Percentiles rank a stretch among this genome's conserved stretches.
phyloP scores from a whole-genome alignment of 2,113 vertebrate species.

The Vulpes vulpes region DNA sequence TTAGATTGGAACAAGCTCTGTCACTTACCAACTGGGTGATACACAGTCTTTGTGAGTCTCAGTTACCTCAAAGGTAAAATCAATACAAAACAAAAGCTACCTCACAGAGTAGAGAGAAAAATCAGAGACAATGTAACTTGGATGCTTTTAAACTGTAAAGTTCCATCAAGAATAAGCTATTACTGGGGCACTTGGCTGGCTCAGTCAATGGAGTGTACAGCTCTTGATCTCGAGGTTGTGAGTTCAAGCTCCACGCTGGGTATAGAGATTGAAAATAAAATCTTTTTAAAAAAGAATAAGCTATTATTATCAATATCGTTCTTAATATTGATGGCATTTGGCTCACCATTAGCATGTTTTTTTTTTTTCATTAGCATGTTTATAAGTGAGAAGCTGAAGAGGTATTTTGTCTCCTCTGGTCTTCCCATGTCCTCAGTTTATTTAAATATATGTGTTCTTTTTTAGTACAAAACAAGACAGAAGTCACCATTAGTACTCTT shows the following conservation, averaged over 20 bases:
- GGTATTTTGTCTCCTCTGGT: background rate
- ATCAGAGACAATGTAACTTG: slow-evolving; percentile 2
- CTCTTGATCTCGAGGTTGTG: background rate
- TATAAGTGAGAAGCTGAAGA: background rate
- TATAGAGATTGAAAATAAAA: background rate
- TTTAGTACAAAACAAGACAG: slow-evolving; percentile 18
- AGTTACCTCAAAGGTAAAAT: background rate
- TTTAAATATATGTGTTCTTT: background rate
- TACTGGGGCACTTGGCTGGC: background rate
- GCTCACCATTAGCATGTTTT: background rate
- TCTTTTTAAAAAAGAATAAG: background rate
- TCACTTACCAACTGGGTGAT: background rate
- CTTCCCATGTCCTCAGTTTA: background rate
- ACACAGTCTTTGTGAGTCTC: background rate
- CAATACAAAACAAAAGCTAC: slow-evolving; percentile 10
- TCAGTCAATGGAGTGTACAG: background rate
- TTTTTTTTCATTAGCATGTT: background rate
- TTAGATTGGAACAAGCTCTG: background rate
- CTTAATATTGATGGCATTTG: background rate
- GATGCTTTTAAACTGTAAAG: slow-evolving; percentile 38
- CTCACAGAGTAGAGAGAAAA: slow-evolving; percentile 12
- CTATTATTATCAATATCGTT: background rate
- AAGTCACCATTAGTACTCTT: background rate
- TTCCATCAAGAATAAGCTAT: background rate
- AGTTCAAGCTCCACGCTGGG: background rate